Percentiles rank a stretch among this genome's conserved stretches.
phyloP scores from a whole-genome alignment of 2,888 invertebrate genomes.

The Suillia variegata region DNA sequence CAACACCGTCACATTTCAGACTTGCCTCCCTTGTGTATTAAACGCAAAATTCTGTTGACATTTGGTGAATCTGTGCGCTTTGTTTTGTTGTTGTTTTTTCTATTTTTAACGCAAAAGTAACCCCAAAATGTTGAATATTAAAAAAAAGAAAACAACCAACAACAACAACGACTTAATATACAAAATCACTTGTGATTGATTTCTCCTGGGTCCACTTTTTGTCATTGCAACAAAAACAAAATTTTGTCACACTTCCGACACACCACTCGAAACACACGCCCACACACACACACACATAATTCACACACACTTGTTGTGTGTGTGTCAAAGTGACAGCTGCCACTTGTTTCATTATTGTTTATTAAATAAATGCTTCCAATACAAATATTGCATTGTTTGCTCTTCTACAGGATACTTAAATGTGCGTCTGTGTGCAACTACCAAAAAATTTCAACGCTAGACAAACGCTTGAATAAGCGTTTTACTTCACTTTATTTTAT shows the following conservation, averaged over 20 bases:
- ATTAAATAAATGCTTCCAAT: not conserved
- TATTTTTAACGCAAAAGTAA: slow-evolving; percentile 2
- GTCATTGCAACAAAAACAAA: not conserved
- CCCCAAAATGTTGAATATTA: not conserved
- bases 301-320: slow-evolving; percentile 53
- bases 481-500: too few species aligned
- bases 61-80: too few species aligned
- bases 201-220: slow-evolving; percentile 33
- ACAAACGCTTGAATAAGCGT: too few species aligned
- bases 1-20: not conserved
- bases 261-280: slow-evolving; percentile 4
- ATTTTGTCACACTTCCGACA: too few species aligned
- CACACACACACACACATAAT: slow-evolving; percentile 38
- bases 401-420: not conserved
- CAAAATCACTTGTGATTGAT: slow-evolving; percentile 35
- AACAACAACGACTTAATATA: slow-evolving; percentile 25
- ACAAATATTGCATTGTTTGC: not conserved
- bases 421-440: too few species aligned
- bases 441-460: too few species aligned
- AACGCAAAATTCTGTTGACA: not conserved
- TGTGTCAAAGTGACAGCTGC: slow-evolving; percentile 56
- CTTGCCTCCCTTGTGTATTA: not conserved
- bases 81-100: too few species aligned
- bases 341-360: slow-evolving; percentile 42
- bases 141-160: not conserved